Conservation (phyloP, 2,888 invertebrate genomes). For the Exocentrus adspersus region DNA sequence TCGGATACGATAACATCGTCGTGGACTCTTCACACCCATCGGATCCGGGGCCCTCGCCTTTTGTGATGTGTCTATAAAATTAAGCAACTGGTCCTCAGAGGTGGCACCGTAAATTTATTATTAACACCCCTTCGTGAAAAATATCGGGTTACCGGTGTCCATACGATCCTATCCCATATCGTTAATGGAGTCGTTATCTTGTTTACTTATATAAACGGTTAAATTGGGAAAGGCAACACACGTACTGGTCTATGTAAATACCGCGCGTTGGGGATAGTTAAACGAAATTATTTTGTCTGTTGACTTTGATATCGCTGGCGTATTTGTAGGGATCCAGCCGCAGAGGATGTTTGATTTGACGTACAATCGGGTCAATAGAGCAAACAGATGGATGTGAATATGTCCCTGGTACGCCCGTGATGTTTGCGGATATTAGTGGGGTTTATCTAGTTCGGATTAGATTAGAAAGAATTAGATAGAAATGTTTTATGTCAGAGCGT, state of each 20-base stretch:
- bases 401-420: background rate
- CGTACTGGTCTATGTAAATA: background rate
- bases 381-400: slow-evolving; percentile 1
- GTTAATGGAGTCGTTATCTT: background rate
- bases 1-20: background rate
- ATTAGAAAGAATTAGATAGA: slow-evolving; percentile 19
- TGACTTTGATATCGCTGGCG: background rate
- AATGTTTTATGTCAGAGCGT: slow-evolving; percentile 39
- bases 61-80: background rate
- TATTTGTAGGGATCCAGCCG: background rate
- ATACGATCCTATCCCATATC: too few species aligned
- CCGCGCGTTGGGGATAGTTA: background rate
- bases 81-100: background rate
- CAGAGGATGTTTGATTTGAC: background rate
- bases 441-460: background rate
- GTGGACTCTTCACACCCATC: background rate
- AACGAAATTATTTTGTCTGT: slow-evolving; percentile 1
- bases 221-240: background rate
- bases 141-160: background rate
- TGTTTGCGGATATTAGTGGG: background rate
- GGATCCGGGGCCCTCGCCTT: background rate
- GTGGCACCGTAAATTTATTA: background rate
- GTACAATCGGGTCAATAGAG: background rate
- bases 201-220: background rate
- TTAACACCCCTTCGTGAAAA: slow-evolving; percentile 3